phyloP scores from a whole-genome alignment of 2,797 vertebrate genomes.

The Menidia menidia region DNA sequence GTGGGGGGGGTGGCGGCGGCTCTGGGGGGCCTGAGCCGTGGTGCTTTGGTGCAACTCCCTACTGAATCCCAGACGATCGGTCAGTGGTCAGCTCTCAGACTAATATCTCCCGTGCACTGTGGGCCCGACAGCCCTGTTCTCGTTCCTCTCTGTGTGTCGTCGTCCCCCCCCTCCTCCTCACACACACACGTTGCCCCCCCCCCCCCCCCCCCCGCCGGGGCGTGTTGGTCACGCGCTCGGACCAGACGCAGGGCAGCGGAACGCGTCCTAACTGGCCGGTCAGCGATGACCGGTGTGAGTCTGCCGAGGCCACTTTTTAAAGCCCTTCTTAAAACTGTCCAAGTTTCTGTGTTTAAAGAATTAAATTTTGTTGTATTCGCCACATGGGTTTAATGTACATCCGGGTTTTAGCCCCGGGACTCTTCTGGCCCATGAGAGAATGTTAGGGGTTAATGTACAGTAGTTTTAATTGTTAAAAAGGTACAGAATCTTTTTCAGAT shows the following conservation, averaged over 20 bases:
- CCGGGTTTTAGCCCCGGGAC: conserved; percentile 50
- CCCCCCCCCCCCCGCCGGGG: conserved; percentile 12
- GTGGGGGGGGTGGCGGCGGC: no score
- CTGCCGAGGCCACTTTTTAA: conserved; percentile 45
- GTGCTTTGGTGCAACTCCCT: conserved; percentile 77
- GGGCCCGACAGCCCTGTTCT: conserved; percentile 43
- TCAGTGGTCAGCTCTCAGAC: conserved; percentile 31
- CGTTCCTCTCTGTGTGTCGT: conserved; percentile 2
- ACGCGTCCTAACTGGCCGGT: conserved; percentile 56
- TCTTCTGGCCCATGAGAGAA: conserved; percentile 67
- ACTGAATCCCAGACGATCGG: conserved; percentile 49
- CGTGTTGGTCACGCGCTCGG: conserved; percentile 44
- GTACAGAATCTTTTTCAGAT: conserved; percentile 72
- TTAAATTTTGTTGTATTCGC: conserved; percentile 59
- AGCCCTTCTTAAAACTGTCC: conserved; percentile 59
- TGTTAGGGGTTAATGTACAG: conserved; percentile 78
- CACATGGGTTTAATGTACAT: conserved; percentile 52
- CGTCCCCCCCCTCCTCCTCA: neutral
- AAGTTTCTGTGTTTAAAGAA: conserved; percentile 38
- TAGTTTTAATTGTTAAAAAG: conserved; percentile 80
- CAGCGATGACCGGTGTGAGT: conserved; percentile 49
- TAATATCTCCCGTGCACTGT: conserved; percentile 30
- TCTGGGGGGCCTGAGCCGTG: conserved; percentile 13
- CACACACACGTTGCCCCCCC: no score
- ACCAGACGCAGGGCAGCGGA: conserved; percentile 48